A percentile compares a stretch with the other conserved stretches of the same genome.
Evolutionary conservation across 2,888 invertebrate species (phyloP).

Genomic region (Lepidocyrtoides sp.): DNA sequence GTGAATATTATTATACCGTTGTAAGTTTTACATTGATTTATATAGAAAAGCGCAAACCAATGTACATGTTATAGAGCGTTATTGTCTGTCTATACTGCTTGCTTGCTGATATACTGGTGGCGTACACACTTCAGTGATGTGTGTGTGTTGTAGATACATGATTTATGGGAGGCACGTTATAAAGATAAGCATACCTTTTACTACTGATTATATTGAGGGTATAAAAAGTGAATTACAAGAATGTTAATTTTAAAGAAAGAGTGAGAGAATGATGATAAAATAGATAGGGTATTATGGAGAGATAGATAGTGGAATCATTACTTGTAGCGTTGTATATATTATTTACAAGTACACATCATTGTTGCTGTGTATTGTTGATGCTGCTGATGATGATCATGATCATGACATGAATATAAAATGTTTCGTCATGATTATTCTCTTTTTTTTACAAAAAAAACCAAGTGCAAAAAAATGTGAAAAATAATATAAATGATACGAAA

Average conservation of each 20-base stretch:
- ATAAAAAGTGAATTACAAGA: neutral
- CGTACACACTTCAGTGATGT: neutral
- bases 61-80: neutral
- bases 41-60: neutral
- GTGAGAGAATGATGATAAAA: slow-evolving; percentile 36
- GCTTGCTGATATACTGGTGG: neutral
- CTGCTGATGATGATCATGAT: slow-evolving; percentile 48
- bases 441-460: slow-evolving; percentile 30
- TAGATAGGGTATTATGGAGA: neutral
- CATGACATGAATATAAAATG: slow-evolving; percentile 12
- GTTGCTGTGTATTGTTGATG: slow-evolving; percentile 44
- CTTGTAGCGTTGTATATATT: slow-evolving; percentile 46
- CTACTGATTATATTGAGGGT: neutral
- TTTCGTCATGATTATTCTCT: slow-evolving; percentile 48
- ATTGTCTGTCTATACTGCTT: neutral
- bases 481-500: slow-evolving; percentile 29
- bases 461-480: slow-evolving; percentile 42
- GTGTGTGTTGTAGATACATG: neutral
- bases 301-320: too few relatives aligned
- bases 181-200: neutral
- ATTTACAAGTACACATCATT: neutral
- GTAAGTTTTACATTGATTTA: neutral
- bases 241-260: neutral
- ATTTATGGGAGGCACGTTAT: neutral
- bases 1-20: neutral